A percentile compares a stretch with the other conserved stretches of the same genome.
These are phyloP conservation scores for Tenebrio molitor DNA, from an alignment of 1,140 invertebrate genomes.

Conservation along the genomic window DNA sequence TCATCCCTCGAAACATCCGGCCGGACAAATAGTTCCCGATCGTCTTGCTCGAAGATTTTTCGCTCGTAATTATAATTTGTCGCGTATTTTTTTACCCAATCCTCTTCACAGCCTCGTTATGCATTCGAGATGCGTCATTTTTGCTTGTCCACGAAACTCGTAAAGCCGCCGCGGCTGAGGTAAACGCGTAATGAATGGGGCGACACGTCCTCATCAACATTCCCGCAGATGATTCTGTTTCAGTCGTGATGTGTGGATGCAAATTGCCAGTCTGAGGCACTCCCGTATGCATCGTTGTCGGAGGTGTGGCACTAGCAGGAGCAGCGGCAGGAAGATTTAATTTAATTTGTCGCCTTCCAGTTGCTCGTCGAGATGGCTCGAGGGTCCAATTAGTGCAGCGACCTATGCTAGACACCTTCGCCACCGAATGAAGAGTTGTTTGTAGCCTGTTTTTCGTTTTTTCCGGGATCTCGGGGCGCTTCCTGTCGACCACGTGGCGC, in stretches of 20 bases:
- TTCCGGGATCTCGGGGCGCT: no score
- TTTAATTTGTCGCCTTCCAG: constrained; percentile 42
- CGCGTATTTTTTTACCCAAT: no score
- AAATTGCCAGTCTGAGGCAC: constrained; percentile 35
- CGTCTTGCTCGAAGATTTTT: no score
- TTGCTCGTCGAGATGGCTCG: constrained; percentile 36
- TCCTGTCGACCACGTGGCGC: no score
- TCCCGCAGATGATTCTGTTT: constrained; percentile 27
- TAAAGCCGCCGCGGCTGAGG: no score
- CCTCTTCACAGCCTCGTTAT: no score
- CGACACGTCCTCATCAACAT: constrained; percentile 28
- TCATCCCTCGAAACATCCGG: no score
- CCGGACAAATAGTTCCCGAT: no score
- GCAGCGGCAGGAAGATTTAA: constrained; percentile 43
- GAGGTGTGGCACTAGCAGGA: constrained; percentile 42
- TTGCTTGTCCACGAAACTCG: no score
- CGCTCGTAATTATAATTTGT: no score
- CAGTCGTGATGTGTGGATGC: constrained; percentile 24
- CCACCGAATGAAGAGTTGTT: constrained; percentile 38
- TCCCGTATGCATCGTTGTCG: constrained; percentile 41
- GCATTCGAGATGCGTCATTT: background rate
- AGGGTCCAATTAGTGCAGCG: constrained; percentile 37
- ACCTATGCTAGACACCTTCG: constrained; percentile 41
- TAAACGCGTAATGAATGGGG: constrained; percentile 16
- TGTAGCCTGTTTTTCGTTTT: background rate